Evolutionary conservation across 2,797 vertebrate genomes (phyloP).

Genomic region (Diplodus sargus): DNA sequence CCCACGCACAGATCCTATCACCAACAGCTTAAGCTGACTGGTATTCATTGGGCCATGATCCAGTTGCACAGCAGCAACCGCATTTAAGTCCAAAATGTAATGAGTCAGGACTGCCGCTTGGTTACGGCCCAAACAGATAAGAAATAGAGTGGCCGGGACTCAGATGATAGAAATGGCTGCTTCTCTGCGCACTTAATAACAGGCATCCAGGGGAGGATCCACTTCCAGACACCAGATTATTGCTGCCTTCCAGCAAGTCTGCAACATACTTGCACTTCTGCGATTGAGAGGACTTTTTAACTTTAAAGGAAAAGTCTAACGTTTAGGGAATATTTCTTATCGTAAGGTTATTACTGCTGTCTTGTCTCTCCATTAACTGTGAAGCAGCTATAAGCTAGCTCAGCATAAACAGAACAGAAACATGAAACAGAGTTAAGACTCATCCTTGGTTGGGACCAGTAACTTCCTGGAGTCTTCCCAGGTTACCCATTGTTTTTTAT

Average conservation of each 20-base stretch:
- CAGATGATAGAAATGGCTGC: not conserved
- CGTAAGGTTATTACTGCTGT: not conserved
- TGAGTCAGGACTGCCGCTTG: conserved; percentile 58
- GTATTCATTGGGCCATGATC: conserved; percentile 67
- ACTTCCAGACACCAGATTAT: not conserved
- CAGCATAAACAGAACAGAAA: no score
- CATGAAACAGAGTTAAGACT: no score
- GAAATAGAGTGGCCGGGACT: conserved; percentile 22
- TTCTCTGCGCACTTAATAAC: not conserved
- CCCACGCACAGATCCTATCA: conserved; percentile 51
- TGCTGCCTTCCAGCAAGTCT: not conserved
- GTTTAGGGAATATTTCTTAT: not conserved
- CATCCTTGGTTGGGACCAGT: no score
- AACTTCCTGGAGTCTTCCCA: no score
- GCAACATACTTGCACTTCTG: not conserved
- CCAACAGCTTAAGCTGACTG: conserved; percentile 63
- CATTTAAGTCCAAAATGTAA: conserved; percentile 69
- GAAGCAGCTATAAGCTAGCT: no score
- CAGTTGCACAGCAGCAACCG: conserved; percentile 62
- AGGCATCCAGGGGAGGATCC: no score
- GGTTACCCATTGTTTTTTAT: no score
- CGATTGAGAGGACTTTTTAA: not conserved
- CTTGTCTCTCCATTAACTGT: not conserved
- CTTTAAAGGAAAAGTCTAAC: no score
- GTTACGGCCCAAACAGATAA: conserved; percentile 53